Percentiles rank a stretch among this genome's conserved stretches.
These are phyloP conservation scores for Falco peregrinus DNA, from an alignment of 2,797 vertebrate species.

Conservation along the genomic window DNA sequence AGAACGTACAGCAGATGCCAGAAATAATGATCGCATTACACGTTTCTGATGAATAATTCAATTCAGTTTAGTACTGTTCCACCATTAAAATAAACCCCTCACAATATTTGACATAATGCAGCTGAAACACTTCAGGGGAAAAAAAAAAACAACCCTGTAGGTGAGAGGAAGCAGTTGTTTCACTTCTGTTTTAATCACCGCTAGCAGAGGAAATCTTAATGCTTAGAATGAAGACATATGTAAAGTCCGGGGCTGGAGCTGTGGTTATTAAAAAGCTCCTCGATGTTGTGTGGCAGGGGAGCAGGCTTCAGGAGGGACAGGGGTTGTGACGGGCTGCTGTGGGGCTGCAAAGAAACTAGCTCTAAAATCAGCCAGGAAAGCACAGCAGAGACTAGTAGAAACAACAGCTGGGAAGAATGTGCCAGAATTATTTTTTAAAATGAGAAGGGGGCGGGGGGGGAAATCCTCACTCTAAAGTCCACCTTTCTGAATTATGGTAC, in stretches of 20 bases:
- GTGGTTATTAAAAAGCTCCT: neutral
- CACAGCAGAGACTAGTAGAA: neutral
- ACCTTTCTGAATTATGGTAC: neutral
- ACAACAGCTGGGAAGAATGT: neutral
- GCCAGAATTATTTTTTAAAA: neutral
- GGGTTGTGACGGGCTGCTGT: neutral
- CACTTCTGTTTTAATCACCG: neutral
- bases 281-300: fast-evolving
- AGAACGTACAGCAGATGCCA: conserved; percentile 45
- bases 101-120: conserved; percentile 22
- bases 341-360: neutral
- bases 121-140: neutral
- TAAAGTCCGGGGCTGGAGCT: neutral
- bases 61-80: conserved; percentile 35
- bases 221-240: neutral
- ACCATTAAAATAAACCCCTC: conserved; percentile 39
- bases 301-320: neutral
- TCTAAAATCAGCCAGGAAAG: neutral
- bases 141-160: neutral
- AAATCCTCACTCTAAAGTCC: neutral
- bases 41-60: conserved; percentile 71
- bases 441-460: no score
- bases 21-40: conserved; percentile 45
- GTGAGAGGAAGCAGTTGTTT: conserved; percentile 38
- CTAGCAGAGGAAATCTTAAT: neutral